These are phyloP conservation scores for Notodonta dromedarius DNA, from an alignment of 2,888 invertebrate genomes.

Conservation along the genomic window DNA sequence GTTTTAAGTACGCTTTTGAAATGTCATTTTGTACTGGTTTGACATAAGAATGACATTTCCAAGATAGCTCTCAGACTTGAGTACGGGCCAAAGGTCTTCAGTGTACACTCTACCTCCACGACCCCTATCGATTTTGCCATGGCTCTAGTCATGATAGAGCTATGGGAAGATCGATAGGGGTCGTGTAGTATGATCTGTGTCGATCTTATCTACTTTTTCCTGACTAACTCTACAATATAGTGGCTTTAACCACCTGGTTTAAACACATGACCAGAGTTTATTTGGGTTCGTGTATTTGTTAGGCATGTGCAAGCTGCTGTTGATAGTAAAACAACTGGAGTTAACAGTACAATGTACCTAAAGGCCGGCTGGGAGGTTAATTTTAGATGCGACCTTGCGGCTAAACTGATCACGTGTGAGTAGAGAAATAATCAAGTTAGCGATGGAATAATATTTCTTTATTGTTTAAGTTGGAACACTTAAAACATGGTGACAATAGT, in stretches of 20 bases:
- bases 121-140: too few species aligned
- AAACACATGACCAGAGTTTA: constrained; percentile 13
- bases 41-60: too few species aligned
- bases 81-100: too few species aligned
- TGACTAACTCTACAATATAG: background rate
- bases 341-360: constrained; percentile 35
- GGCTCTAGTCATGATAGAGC: too few species aligned
- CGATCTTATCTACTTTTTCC: too few species aligned
- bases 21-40: too few species aligned
- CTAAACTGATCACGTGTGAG: constrained; percentile 17
- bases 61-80: too few species aligned
- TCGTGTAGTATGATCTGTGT: too few species aligned
- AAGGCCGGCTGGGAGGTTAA: constrained; percentile 36
- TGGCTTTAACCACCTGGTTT: background rate
- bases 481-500: too few species aligned
- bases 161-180: too few species aligned
- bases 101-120: too few species aligned
- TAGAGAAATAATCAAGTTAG: background rate
- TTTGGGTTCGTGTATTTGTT: constrained; percentile 3
- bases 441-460: background rate
- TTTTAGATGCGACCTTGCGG: constrained; percentile 42
- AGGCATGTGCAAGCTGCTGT: constrained; percentile 13
- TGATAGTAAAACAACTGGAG: constrained; percentile 26
- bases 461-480: background rate
- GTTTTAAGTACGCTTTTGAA: too few species aligned